Percentiles rank a stretch among this genome's conserved stretches.
phyloP scores from a whole-genome alignment of 2,797 vertebrate species.

The Chaunax sp. region DNA sequence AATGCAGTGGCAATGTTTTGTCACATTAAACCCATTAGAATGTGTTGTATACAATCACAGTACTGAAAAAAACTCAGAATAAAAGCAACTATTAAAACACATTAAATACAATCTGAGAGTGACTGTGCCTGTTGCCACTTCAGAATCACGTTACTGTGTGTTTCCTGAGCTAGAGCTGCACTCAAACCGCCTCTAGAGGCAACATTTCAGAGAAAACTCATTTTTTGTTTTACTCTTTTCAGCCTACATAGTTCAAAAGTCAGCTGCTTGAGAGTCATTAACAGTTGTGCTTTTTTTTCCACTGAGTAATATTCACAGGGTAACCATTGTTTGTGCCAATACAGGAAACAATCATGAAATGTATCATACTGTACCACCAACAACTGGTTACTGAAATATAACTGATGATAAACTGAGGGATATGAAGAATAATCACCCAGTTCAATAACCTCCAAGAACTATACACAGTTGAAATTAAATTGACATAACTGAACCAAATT shows the following conservation, averaged over 20 bases:
- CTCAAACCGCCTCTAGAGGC: neutral
- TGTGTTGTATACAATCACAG: conserved; percentile 4
- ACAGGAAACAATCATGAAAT: conserved; percentile 4
- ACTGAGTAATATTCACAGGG: neutral
- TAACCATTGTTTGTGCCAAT: neutral
- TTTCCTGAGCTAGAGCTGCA: conserved; percentile 20
- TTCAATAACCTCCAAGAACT: conserved; percentile 5
- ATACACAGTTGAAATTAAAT: neutral
- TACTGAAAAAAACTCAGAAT: conserved; percentile 14
- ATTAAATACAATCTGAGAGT: neutral
- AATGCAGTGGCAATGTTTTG: neutral
- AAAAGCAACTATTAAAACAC: conserved; percentile 1
- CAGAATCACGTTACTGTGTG: conserved; percentile 7
- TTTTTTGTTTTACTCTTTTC: conserved; percentile 13
- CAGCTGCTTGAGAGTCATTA: neutral
- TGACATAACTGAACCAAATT: neutral
- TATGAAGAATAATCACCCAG: neutral
- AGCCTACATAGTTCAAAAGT: neutral
- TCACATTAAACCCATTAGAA: conserved; percentile 3
- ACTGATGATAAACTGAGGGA: neutral
- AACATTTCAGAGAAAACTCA: neutral
- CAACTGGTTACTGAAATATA: neutral
- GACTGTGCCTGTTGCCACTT: neutral
- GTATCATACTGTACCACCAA: neutral
- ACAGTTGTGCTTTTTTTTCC: neutral